Conservation (phyloP, 2,888 invertebrate genomes). For the Bibio marci region DNA sequence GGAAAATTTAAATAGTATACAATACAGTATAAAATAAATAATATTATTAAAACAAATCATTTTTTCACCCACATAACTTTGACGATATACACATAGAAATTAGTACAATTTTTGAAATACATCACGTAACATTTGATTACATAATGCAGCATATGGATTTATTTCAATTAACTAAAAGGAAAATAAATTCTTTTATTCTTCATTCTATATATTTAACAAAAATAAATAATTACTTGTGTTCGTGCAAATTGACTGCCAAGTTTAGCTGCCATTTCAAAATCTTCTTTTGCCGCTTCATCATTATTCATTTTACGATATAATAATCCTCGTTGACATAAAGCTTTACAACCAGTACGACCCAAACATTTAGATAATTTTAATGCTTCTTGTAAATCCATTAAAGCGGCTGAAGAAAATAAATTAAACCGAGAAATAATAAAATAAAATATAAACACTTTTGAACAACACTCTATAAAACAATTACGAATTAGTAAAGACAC, state of each 20-base stretch:
- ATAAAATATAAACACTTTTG: too few species aligned
- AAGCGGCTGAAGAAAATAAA: constrained; percentile 46
- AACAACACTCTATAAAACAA: too few species aligned
- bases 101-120: constrained; percentile 41
- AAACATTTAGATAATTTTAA: constrained; percentile 40
- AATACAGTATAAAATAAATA: too few species aligned
- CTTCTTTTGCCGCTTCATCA: constrained; percentile 49
- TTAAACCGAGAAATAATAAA: neutral
- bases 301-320: constrained; percentile 50
- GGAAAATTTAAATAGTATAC: too few species aligned
- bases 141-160: constrained; percentile 90
- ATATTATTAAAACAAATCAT: too few species aligned
- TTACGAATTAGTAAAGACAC: too few species aligned
- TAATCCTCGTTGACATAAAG: constrained; percentile 70
- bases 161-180: constrained; percentile 51
- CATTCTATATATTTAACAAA: neutral
- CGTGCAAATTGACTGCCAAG: constrained; percentile 79
- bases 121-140: constrained; percentile 82
- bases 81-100: constrained; percentile 11
- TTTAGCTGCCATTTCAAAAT: constrained; percentile 62
- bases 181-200: constrained; percentile 3
- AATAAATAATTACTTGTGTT: constrained; percentile 39
- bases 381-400: constrained; percentile 56
- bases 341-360: constrained; percentile 51
- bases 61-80: too few species aligned